Evolutionary conservation across 2,797 vertebrate genomes (phyloP).

Genomic region (Cryptoblepharus egeriae): DNA sequence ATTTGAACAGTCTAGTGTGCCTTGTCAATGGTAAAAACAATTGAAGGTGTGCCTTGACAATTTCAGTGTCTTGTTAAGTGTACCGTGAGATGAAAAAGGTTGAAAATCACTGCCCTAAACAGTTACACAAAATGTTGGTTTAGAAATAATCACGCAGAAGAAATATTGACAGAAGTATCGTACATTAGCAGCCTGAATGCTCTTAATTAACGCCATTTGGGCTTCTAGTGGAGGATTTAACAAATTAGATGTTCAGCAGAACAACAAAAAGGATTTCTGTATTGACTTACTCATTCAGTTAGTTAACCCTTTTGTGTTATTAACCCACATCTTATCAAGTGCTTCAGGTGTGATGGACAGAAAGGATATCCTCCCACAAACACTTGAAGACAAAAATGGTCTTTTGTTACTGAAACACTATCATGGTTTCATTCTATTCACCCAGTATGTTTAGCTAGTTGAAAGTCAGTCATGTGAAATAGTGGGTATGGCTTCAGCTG

Average conservation of each 20-base stretch:
- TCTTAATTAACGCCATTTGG: constrained; percentile 34
- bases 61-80: no score
- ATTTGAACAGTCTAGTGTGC: no score
- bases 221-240: constrained; percentile 35
- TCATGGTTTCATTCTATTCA: background rate
- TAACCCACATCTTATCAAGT: background rate
- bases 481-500: background rate
- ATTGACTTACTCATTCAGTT: constrained; percentile 10
- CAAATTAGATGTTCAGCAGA: constrained; percentile 31
- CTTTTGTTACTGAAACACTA: background rate
- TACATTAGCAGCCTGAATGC: constrained; percentile 15
- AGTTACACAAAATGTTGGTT: constrained; percentile 15
- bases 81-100: no score
- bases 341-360: background rate
- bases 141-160: constrained; percentile 33
- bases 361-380: background rate
- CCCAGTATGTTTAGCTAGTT: background rate
- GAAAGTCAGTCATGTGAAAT: background rate
- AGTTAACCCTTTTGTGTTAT: constrained; percentile 11
- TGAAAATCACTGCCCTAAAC: no score
- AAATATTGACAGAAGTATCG: constrained; percentile 28
- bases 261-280: constrained; percentile 8
- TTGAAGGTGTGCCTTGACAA: no score
- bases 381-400: no score
- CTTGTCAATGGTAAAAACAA: no score